phyloP scores from a whole-genome alignment of 2,113 vertebrate species.

The Brienomyrus longianalis region DNA sequence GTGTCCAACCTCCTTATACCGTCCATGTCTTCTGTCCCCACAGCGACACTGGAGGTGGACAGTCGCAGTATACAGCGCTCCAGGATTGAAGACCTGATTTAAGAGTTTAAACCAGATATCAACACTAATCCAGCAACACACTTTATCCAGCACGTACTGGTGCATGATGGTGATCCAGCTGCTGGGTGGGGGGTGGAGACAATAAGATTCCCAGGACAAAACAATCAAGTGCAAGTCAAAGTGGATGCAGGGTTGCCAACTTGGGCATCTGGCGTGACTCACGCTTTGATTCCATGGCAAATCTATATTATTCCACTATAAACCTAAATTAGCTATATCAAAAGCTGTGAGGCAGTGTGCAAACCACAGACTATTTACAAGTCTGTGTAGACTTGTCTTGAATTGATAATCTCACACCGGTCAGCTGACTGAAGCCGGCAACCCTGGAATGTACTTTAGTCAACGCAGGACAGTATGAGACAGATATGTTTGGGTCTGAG shows the following conservation, averaged over 20 bases:
- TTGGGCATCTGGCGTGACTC: neutral
- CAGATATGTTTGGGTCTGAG: neutral
- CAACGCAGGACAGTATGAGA: neutral
- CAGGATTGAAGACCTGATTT: slow-evolving; percentile 60
- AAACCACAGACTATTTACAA: neutral
- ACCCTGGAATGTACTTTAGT: neutral
- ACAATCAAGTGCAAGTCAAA: neutral
- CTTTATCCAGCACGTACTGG: neutral
- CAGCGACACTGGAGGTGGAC: slow-evolving; percentile 69
- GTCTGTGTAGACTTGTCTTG: neutral
- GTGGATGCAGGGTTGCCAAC: neutral
- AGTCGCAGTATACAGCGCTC: slow-evolving; percentile 67
- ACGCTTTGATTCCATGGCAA: neutral
- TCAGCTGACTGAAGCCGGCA: neutral
- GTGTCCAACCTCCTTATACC: slow-evolving; percentile 37
- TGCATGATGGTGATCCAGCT: neutral
- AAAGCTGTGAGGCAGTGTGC: neutral
- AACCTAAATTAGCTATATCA: neutral
- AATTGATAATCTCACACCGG: neutral
- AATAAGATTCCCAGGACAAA: neutral
- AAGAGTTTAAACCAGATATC: neutral
- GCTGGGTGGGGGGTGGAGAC: neutral
- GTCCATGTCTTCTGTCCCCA: slow-evolving; percentile 66
- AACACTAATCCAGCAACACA: neutral
- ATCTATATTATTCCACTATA: neutral